Percentiles rank a stretch among this genome's conserved stretches.
Conservation (phyloP, 1,140 invertebrate genomes). For the Eueides isabella region DNA sequence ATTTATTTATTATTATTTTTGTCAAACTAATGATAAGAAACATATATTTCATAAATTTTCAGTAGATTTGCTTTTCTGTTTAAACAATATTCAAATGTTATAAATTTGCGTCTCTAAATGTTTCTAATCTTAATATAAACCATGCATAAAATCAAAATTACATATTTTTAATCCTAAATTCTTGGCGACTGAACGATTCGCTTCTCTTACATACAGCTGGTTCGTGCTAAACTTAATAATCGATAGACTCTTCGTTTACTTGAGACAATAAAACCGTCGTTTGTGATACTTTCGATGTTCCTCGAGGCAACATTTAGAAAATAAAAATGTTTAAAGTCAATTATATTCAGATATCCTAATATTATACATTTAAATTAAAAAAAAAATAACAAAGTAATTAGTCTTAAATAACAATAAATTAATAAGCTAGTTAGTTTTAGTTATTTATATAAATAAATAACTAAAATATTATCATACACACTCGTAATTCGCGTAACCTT, state of each 20-base stretch:
- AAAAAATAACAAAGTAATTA: too few relatives aligned
- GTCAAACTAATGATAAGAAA: too few relatives aligned
- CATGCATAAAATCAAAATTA: too few relatives aligned
- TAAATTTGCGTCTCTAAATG: too few relatives aligned
- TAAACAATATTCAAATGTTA: too few relatives aligned
- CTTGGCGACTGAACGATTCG: neutral
- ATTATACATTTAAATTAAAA: neutral
- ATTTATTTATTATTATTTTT: too few relatives aligned
- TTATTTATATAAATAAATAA: too few relatives aligned
- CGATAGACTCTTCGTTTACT: constrained; percentile 6
- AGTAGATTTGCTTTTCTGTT: too few relatives aligned
- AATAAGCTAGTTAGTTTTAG: neutral
- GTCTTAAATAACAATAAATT: too few relatives aligned
- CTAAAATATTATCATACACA: neutral
- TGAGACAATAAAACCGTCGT: constrained; percentile 11
- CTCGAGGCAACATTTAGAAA: neutral
- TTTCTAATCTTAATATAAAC: too few relatives aligned
- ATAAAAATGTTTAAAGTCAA: neutral
- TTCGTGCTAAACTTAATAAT: constrained; percentile 11
- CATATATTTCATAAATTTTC: too few relatives aligned
- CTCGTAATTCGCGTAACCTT: neutral
- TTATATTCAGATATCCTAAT: neutral
- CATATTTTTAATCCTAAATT: neutral
- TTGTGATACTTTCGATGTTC: neutral
- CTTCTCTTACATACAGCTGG: constrained; percentile 8